These are phyloP conservation scores for Ormyrus nitidulus DNA, from an alignment of 2,888 invertebrate species.

Conservation along the genomic window DNA sequence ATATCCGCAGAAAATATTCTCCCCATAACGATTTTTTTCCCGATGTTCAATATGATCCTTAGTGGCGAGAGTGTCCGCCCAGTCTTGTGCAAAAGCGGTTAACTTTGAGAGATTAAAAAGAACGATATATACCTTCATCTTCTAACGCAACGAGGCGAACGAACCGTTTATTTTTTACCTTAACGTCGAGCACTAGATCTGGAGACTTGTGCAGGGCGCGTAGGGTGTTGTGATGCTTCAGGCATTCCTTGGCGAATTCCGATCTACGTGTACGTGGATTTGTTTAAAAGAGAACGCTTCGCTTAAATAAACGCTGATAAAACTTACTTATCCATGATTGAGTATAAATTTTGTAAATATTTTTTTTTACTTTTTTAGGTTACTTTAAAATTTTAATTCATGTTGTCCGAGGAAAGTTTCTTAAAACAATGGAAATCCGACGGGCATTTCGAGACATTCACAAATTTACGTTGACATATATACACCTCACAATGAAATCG, in stretches of 20 bases:
- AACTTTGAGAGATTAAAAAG: constrained; percentile 61
- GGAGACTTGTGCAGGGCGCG: constrained; percentile 64
- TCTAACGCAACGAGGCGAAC: background rate
- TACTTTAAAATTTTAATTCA: constrained; percentile 49
- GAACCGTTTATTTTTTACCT: constrained; percentile 58
- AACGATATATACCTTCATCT: constrained; percentile 11
- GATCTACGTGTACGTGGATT: background rate
- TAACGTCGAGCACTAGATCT: constrained; percentile 62
- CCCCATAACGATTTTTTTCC: constrained; percentile 63
- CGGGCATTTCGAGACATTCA: too few species aligned
- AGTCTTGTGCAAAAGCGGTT: constrained; percentile 66
- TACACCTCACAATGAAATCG: background rate
- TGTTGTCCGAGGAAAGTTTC: background rate
- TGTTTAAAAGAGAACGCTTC: background rate
- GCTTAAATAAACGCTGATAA: background rate
- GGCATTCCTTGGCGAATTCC: constrained; percentile 62
- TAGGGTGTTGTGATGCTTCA: constrained; percentile 66
- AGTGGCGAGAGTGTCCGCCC: constrained; percentile 65
- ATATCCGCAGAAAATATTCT: constrained; percentile 65
- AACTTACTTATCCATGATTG: constrained; percentile 53
- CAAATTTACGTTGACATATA: too few species aligned
- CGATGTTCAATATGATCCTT: constrained; percentile 62
- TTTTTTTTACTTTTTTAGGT: constrained; percentile 36
- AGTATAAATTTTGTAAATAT: background rate
- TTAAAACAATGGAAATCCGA: too few species aligned